These are phyloP conservation scores for Mechanitis messenoides DNA, from an alignment of 2,888 invertebrate species.

Conservation along the genomic window DNA sequence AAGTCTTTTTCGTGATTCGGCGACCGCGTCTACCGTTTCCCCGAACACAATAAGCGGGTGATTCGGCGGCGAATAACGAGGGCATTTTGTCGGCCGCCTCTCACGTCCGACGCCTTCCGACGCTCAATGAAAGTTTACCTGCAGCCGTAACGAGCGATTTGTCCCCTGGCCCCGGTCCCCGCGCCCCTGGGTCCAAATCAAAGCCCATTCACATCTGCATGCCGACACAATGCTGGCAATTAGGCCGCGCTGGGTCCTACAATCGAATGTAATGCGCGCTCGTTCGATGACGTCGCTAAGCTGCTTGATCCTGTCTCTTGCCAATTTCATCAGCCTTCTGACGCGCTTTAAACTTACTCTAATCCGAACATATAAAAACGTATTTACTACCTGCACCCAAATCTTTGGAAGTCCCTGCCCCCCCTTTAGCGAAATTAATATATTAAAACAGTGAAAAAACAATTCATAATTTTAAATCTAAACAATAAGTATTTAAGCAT, in stretches of 20 bases:
- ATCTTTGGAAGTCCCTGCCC: neutral
- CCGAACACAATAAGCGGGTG: constrained; percentile 75
- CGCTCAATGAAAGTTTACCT: constrained; percentile 78
- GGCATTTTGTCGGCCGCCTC: constrained; percentile 76
- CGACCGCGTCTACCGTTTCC: constrained; percentile 76
- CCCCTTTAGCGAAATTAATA: no score
- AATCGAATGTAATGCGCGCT: constrained; percentile 73
- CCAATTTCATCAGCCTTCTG: constrained; percentile 33
- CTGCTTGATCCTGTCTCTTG: constrained; percentile 35
- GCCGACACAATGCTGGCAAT: constrained; percentile 78
- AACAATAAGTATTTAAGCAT: no score
- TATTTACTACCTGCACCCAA: constrained; percentile 23
- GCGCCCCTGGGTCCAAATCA: constrained; percentile 69
- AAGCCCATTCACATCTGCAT: constrained; percentile 79
- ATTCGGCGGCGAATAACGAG: constrained; percentile 78
- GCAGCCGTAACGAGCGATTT: constrained; percentile 77
- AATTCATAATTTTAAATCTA: no score
- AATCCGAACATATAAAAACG: constrained; percentile 26
- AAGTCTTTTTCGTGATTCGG: constrained; percentile 74
- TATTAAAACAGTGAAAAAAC: no score
- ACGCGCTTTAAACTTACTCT: constrained; percentile 32
- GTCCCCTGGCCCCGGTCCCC: constrained; percentile 70
- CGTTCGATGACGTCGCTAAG: constrained; percentile 60
- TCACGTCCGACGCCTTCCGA: constrained; percentile 77
- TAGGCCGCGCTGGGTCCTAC: constrained; percentile 71